Base-by-base conservation (phyloP, 1,140 invertebrate genomes). In the Drosophila mauritiana region DNA sequence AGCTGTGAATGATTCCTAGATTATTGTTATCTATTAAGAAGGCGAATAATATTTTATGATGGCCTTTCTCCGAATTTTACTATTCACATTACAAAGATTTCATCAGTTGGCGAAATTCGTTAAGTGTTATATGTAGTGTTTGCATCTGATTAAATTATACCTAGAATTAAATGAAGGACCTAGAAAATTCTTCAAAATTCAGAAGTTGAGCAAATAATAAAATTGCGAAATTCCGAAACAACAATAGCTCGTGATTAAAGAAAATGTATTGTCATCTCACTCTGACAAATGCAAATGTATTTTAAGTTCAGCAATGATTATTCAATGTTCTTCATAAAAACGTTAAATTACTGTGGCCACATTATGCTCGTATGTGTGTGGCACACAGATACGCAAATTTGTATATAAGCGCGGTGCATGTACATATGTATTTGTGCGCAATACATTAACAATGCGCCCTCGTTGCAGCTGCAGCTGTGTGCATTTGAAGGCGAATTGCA, bases 401-500 rank as follows among this genome's bases (percentile, higher is more conserved):
- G 17, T 17, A 12, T 20, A 46, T 7, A 46, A 13, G 13, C 7
- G 40, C 5, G 1, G 2, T n/a, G 6, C 40, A 22, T 39, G 13
- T 39, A n/a, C 0, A 17, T 17, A 17, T 17, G 17, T 17, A 17
- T 17, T 17, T 37, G 6, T 7, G n/a, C 2, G 37, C 49, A 25
- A 57, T 25, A 31, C 13, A 22, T 39, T 12, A 5, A n/a, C 22
- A 61, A 52, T 56, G 22, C 51, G 22, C 27, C 15, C 53, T 48
- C 54, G 5, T 52, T 45, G 65, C 70, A 64, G 70, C 49, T 74
- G 72, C 72, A 73, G 58, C 52, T 27, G 62, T 68, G 51, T 36
- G 45, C 58, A 55, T 74, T 74, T 73, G 69, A 74, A 63, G 22
- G 54, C 69, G 61, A 54, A 63, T 43, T 56, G 42, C 55, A 17